Conservation (phyloP, 1,140 invertebrate species). For the Oedothorax gibbosus region DNA sequence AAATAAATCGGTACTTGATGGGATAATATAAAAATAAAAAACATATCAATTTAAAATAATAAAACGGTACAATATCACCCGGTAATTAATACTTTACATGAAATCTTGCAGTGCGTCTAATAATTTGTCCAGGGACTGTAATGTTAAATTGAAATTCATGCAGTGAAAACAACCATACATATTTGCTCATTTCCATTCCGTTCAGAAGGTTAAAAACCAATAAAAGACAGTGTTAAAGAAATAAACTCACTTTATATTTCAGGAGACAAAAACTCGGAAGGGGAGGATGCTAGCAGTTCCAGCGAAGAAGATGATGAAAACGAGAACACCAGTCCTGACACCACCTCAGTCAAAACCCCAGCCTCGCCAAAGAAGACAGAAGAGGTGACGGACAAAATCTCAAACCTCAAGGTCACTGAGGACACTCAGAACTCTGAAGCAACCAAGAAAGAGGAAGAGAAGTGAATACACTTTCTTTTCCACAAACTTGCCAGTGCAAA, state of each 20-base stretch:
- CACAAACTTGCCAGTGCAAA: no score
- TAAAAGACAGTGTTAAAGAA: background rate
- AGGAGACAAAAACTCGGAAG: constrained; percentile 34
- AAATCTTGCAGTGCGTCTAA: no score
- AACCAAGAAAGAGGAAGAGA: constrained; percentile 9
- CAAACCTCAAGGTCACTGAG: constrained; percentile 38
- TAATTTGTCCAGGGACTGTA: no score
- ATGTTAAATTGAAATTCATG: no score
- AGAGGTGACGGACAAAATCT: constrained; percentile 48
- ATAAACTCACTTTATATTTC: background rate
- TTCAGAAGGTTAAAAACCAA: background rate
- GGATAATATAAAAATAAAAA: background rate
- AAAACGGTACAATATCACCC: no score
- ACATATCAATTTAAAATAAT: no score
- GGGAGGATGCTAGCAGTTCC: background rate
- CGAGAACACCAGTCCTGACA: background rate
- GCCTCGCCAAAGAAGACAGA: constrained; percentile 5
- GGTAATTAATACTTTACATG: no score
- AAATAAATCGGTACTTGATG: no score
- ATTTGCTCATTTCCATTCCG: no score
- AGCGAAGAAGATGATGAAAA: constrained; percentile 11
- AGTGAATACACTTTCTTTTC: background rate
- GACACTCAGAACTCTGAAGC: constrained; percentile 20
- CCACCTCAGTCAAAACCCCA: background rate
- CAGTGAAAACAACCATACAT: no score